Evolutionary conservation across 2,797 vertebrate genomes (phyloP), one percentile per base, ranked within the genome.

Genomic region (Trachurus trachurus): DNA sequence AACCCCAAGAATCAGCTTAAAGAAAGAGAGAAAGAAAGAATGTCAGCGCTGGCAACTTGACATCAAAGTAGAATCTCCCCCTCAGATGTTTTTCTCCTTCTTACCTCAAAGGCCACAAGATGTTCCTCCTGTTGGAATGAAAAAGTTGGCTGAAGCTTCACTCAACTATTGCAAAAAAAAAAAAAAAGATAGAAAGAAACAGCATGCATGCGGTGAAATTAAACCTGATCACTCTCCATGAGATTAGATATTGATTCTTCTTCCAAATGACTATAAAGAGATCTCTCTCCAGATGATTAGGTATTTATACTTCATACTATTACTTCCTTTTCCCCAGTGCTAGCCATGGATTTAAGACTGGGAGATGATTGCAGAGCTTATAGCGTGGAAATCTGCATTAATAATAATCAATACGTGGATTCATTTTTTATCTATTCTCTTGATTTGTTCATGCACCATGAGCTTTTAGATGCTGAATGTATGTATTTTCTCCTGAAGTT

Each of bases 211-310:
- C 5, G 5, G 47, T 57, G 45, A 81, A 90, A 90, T 91, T 74
- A 84, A 88, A 85, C 49, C 73, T 56, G 75, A 91, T 89, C 78
- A 66, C 68, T 82, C 78, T 82, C 78, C 79, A 84, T 90, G 80
- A 88, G 85, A 92, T 93, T 76, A 78, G 70, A 81, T 91, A 92
- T 92, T 62, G 89, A 93, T 89, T 81, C 21, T 22, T 78, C 65
- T 58, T 69, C 76, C 44, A 67, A 82, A 83, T 78, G 53, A 85
- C 78, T 65, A 78, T 83, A 62, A 86, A 84, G 75, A 74, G 76
- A 80, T 82, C 50, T 81, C 72, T 73, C 66, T 82, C 53, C 21
- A 61, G 79, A 80, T 83, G 81, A 90, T 88, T 63, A 81, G 1
- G 47, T 56, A 73, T 86, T 87, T 81, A 85, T 40, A 53, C 80